These are phyloP conservation scores for Spodoptera exigua DNA, from an alignment of 2,888 invertebrate species.

Conservation along the genomic window DNA sequence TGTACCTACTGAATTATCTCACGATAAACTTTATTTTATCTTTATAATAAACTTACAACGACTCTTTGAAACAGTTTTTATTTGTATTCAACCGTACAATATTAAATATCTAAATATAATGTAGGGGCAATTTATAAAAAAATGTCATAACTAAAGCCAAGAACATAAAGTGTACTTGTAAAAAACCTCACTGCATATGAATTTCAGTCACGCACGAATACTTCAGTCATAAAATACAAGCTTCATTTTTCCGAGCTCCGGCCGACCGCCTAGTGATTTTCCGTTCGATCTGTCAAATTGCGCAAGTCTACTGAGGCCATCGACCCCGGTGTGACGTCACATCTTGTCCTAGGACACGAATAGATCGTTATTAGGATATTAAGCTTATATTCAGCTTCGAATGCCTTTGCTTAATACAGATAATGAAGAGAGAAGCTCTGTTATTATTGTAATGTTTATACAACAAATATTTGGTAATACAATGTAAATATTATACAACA, in stretches of 20 bases:
- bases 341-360: slow-evolving; percentile 57
- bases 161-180: too few relatives aligned
- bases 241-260: slow-evolving; percentile 29
- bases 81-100: too few relatives aligned
- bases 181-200: slow-evolving; percentile 11
- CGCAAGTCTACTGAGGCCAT: slow-evolving; percentile 59
- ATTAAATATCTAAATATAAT: too few relatives aligned
- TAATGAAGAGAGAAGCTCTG: slow-evolving; percentile 11
- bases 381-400: background rate
- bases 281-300: slow-evolving; percentile 59
- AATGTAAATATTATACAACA: too few relatives aligned
- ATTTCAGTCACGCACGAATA: slow-evolving; percentile 38
- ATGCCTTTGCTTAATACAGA: slow-evolving; percentile 27
- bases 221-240: slow-evolving; percentile 24
- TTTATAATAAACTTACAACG: too few relatives aligned
- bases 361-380: slow-evolving; percentile 27
- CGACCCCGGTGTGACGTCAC: slow-evolving; percentile 59
- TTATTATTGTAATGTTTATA: slow-evolving; percentile 18
- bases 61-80: too few relatives aligned
- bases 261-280: slow-evolving; percentile 53
- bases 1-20: too few relatives aligned
- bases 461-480: slow-evolving; percentile 12
- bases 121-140: too few relatives aligned
- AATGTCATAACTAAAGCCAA: too few relatives aligned
- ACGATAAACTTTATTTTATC: too few relatives aligned